Evolutionary conservation across 2,113 vertebrate species (phyloP).

Genomic region (Nematolebias whitei): DNA sequence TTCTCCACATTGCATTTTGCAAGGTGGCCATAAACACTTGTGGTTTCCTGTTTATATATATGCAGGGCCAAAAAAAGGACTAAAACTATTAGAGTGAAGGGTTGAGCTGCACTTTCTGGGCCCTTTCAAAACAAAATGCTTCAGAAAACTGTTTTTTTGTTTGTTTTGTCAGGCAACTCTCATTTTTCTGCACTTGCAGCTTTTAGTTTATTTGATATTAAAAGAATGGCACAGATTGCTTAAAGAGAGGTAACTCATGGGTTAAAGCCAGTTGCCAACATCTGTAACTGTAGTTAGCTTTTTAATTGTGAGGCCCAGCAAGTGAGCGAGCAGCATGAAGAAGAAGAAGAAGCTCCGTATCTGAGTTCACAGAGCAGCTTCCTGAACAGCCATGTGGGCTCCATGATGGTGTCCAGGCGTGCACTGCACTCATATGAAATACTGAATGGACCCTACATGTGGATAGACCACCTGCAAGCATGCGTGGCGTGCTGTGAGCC

Average conservation of each 20-base stretch:
- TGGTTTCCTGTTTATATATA: slow-evolving; percentile 71
- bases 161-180: too few relatives aligned
- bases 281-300: slow-evolving; percentile 91
- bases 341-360: slow-evolving; percentile 83
- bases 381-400: slow-evolving; percentile 97
- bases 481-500: slow-evolving; percentile 77
- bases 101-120: slow-evolving; percentile 52
- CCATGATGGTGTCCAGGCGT: slow-evolving; percentile 92
- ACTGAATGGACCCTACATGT: slow-evolving; percentile 88
- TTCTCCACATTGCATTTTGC: slow-evolving; percentile 42
- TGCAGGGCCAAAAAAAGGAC: slow-evolving; percentile 37
- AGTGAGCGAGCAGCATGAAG: slow-evolving; percentile 80
- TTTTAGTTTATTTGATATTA: slow-evolving; percentile 5
- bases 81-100: slow-evolving; percentile 55
- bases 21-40: slow-evolving; percentile 61
- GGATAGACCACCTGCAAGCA: slow-evolving; percentile 93
- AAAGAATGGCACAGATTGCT: slow-evolving; percentile 7
- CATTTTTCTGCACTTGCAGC: too few relatives aligned
- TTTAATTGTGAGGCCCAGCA: slow-evolving; percentile 89
- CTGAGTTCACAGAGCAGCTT: slow-evolving; percentile 95
- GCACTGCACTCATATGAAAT: slow-evolving; percentile 93
- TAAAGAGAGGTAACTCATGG: slow-evolving; percentile 48
- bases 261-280: slow-evolving; percentile 85
- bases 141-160: slow-evolving; percentile 22
- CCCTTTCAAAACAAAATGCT: slow-evolving; percentile 45